Conservation (phyloP, 2,888 invertebrate genomes). For the Heliconius erato region DNA sequence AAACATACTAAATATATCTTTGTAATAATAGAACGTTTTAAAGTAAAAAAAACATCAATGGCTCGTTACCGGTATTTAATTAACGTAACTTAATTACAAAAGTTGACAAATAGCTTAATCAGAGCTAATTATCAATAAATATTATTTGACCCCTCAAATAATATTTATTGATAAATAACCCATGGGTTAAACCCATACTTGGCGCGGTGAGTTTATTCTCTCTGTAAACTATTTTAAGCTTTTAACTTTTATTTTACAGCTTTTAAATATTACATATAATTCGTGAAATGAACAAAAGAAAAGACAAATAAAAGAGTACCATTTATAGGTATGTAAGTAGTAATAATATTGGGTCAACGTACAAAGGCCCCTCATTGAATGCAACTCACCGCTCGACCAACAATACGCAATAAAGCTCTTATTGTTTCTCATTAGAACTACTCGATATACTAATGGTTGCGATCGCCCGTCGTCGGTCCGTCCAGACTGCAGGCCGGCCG, state of each 20-base stretch:
- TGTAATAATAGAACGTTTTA: too few relatives aligned
- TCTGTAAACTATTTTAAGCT: background rate
- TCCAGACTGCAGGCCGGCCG: slow-evolving; percentile 21
- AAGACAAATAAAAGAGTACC: background rate
- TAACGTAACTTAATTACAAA: background rate
- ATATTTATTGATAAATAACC: too few relatives aligned
- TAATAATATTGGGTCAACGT: slow-evolving; percentile 23
- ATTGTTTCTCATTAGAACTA: slow-evolving; percentile 37
- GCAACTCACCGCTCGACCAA: slow-evolving; percentile 12
- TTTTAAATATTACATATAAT: background rate
- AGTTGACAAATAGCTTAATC: background rate
- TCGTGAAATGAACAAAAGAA: background rate
- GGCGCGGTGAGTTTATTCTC: too few relatives aligned
- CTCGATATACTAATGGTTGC: slow-evolving; percentile 31
- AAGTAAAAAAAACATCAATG: too few relatives aligned
- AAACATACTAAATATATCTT: too few relatives aligned
- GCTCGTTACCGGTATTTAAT: too few relatives aligned
- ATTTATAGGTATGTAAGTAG: background rate
- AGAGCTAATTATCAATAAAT: too few relatives aligned
- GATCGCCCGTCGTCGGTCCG: background rate
- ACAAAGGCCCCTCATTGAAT: slow-evolving; percentile 9
- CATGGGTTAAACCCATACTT: too few relatives aligned
- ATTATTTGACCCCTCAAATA: too few relatives aligned
- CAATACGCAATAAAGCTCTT: slow-evolving; percentile 45
- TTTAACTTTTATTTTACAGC: background rate